These are phyloP conservation scores for Pogoniulus pusillus DNA, from an alignment of 2,797 vertebrate species.

Conservation along the genomic window DNA sequence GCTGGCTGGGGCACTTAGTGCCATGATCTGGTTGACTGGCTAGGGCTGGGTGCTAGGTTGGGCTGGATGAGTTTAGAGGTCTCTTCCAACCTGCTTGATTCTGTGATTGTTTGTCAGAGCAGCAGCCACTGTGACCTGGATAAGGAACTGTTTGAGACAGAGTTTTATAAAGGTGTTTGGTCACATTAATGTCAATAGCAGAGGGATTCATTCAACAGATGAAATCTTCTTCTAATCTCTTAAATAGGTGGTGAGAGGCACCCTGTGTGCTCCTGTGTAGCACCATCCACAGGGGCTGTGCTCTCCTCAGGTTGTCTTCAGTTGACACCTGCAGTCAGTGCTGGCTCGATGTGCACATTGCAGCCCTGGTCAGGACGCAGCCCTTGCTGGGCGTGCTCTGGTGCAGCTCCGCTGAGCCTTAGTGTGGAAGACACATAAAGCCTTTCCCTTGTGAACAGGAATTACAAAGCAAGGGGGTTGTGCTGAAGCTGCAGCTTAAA, in stretches of 20 bases:
- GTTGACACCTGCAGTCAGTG: neutral
- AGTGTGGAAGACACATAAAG: conserved; percentile 20
- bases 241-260: neutral
- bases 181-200: neutral
- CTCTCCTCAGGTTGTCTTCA: neutral
- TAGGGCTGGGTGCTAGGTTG: no score
- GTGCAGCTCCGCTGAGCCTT: neutral
- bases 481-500: neutral
- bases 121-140: neutral
- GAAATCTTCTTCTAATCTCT: neutral
- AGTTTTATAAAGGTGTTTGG: accelerated
- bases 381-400: neutral
- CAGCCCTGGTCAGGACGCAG: neutral
- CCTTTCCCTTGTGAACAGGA: conserved; percentile 45
- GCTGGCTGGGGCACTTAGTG: no score
- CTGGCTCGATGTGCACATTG: accelerated
- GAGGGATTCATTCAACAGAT: neutral
- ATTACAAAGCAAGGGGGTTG: conserved; percentile 10
- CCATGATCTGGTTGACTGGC: no score
- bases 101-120: neutral
- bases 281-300: neutral
- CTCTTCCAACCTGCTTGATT: no score
- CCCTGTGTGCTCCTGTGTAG: accelerated
- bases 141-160: neutral
- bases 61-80: no score